These are phyloP conservation scores for Leptura quadrifasciata DNA, from an alignment of 2,888 invertebrate species.

Conservation along the genomic window DNA sequence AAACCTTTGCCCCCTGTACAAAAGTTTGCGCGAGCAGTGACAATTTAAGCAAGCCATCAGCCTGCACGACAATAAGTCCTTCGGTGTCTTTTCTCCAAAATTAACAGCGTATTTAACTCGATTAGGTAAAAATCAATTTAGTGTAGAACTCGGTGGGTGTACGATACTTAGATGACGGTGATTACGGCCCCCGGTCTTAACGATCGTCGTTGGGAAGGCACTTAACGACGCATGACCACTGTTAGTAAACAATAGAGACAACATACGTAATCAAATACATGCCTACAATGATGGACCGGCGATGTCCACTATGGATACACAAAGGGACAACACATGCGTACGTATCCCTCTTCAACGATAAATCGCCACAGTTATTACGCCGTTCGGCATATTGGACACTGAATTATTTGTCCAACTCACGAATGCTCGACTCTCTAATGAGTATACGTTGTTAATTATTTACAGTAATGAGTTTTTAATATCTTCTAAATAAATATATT, in stretches of 20 bases:
- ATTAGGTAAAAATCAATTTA: slow-evolving; percentile 16
- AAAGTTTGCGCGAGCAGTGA: too few species aligned
- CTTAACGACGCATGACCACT: slow-evolving; percentile 43
- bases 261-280: slow-evolving; percentile 37
- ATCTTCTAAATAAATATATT: slow-evolving; percentile 7
- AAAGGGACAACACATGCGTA: slow-evolving; percentile 32
- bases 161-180: slow-evolving; percentile 14
- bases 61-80: too few species aligned
- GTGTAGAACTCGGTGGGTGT: slow-evolving; percentile 14
- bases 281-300: slow-evolving; percentile 27
- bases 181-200: slow-evolving; percentile 26
- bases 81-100: too few species aligned
- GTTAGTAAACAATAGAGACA: slow-evolving; percentile 38
- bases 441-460: not conserved
- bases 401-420: slow-evolving; percentile 15
- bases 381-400: slow-evolving; percentile 12
- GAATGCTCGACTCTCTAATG: not conserved
- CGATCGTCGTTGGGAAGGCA: slow-evolving; percentile 25
- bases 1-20: too few species aligned
- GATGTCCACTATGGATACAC: slow-evolving; percentile 22
- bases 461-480: slow-evolving; percentile 9
- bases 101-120: not conserved
- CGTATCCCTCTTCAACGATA: slow-evolving; percentile 5
- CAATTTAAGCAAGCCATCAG: too few species aligned
- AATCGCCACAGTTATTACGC: slow-evolving; percentile 4